Conservation (phyloP, 1,140 invertebrate genomes). For the Aphelinus atriplicis region DNA sequence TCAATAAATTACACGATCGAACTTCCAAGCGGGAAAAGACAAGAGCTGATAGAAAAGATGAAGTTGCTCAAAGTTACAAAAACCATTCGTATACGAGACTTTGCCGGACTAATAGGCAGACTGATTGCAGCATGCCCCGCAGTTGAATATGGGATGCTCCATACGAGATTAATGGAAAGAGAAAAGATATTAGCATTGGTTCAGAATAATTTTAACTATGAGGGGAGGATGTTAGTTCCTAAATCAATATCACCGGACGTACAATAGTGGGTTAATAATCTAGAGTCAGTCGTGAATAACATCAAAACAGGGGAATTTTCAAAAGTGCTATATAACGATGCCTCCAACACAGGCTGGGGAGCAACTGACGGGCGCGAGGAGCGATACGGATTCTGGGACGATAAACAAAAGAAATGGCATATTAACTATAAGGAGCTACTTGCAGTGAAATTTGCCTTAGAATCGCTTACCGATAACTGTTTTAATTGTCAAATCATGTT, state of each 20-base stretch:
- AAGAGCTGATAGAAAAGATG: background rate
- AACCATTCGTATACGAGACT: constrained; percentile 13
- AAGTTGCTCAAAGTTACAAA: background rate
- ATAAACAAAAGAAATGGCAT: background rate
- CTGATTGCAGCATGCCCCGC: constrained; percentile 16
- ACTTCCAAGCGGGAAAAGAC: constrained; percentile 25
- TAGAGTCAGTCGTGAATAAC: background rate
- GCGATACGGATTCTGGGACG: background rate
- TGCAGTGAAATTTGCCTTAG: constrained; percentile 27
- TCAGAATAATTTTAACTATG: background rate
- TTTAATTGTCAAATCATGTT: constrained; percentile 35
- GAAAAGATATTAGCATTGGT: background rate
- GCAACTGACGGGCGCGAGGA: background rate
- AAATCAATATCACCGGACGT: background rate
- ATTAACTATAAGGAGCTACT: constrained; percentile 42
- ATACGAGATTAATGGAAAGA: constrained; percentile 15
- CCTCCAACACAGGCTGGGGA: constrained; percentile 6
- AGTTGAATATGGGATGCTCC: constrained; percentile 7
- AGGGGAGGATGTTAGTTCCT: background rate
- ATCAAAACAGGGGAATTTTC: background rate
- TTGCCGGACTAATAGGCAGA: constrained; percentile 22
- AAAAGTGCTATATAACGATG: background rate
- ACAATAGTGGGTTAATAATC: constrained; percentile 16
- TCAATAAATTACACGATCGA: constrained; percentile 17
- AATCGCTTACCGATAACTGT: constrained; percentile 6